Percentiles rank a stretch among this genome's conserved stretches.
These are phyloP conservation scores for Sturmia bella DNA, from an alignment of 2,888 invertebrate species.

Conservation along the genomic window DNA sequence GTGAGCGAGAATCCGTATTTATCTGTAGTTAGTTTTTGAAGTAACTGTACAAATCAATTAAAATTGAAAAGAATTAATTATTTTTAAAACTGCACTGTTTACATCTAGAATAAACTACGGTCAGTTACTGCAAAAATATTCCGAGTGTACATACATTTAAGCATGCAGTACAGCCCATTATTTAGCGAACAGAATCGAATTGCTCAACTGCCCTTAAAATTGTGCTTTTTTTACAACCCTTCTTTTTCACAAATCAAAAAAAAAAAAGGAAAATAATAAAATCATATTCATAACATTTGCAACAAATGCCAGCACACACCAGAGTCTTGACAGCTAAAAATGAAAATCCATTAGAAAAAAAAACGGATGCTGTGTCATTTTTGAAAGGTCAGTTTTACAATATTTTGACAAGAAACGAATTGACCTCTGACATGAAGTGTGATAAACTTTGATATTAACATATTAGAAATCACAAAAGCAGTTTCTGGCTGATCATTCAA, in stretches of 20 bases:
- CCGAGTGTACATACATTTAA: not conserved
- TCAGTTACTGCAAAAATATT: no score
- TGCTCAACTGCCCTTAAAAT: conserved; percentile 37
- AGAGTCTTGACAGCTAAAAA: conserved; percentile 8
- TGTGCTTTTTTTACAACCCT: conserved; percentile 41
- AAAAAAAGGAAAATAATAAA: not conserved
- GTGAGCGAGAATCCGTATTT: no score
- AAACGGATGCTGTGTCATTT: conserved; percentile 59
- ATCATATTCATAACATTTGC: not conserved
- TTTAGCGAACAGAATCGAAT: conserved; percentile 43
- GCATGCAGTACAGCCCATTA: conserved; percentile 2
- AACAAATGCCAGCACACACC: conserved; percentile 44
- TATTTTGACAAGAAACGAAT: conserved; percentile 57
- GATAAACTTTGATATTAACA: conserved; percentile 16
- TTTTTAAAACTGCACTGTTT: no score
- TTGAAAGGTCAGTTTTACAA: conserved; percentile 51
- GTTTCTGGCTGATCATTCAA: conserved; percentile 17
- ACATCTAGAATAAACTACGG: no score
- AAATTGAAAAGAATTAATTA: no score
- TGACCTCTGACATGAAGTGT: conserved; percentile 67
- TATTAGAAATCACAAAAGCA: not conserved
- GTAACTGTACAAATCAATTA: no score
- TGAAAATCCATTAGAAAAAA: conserved; percentile 20
- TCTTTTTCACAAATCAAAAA: conserved; percentile 31
- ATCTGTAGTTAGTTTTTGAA: no score